Evolutionary conservation across 2,113 vertebrate genomes (phyloP), one percentile per base, ranked within the genome.

Genomic region (Hippocampus barbouri): DNA sequence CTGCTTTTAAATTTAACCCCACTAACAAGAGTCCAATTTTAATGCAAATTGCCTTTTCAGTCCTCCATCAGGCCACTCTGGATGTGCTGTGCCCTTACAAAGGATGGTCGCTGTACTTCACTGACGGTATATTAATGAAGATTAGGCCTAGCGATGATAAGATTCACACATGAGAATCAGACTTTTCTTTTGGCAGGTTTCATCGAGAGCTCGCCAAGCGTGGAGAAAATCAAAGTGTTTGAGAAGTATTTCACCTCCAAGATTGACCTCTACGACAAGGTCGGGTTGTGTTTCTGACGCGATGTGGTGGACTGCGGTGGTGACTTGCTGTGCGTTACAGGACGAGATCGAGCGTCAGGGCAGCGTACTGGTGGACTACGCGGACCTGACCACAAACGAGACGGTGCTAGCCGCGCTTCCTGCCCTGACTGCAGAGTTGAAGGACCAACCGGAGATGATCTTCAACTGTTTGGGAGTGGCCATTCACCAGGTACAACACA

Each of bases 271-370:
- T 98, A 97, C 82, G 93, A 99, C 78, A 99, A 99, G 94, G 97
- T 98, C 89, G 0, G 83, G 76, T 30, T 11, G 12, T 34, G 49
- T 21, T 34, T n/a, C 8, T 57, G 16, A 1, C 10, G 3, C 5
- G 1, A 5, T 4, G 47, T 2, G 14, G n/a, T 38, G 27, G 25
- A 30, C 27, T 54, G 66, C 14, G 25, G 20, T 57, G 38, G 12
- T 4, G 34, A n/a, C 4, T 57, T 43, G 20, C 12, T 23, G 21
- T 20, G 38, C 66, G 15, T 72, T 21, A 1, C 79, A 99, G 97
- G 97, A 98, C 92, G 97, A 98, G 88, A 95, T 99, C 84, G 97
- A 99, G 93, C 95, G 96, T 68, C 96, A 98, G 81, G 97, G 96
- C 85, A 99, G 97, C 69, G 94, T 98, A 72, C 90, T 99, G n/a